Conservation (phyloP, 2,113 vertebrate genomes). For the Amblyornis subalaris region DNA sequence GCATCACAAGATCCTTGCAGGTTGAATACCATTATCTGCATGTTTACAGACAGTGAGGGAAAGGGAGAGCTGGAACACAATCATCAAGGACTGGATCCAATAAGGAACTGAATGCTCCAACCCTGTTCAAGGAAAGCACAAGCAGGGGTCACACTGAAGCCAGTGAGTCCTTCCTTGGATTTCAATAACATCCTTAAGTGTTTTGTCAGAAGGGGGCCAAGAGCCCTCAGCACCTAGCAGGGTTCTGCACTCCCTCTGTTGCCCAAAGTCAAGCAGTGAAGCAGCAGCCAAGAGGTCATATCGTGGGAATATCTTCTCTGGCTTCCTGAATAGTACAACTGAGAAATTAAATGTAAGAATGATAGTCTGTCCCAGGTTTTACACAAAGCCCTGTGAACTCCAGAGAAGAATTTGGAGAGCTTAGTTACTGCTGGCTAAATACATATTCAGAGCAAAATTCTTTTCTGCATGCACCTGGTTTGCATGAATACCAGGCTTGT, state of each 20-base stretch:
- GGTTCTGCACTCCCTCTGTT: not conserved
- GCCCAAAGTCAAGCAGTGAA: not conserved
- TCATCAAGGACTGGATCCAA: not conserved
- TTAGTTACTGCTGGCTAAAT: constrained; percentile 13
- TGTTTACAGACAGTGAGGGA: not conserved
- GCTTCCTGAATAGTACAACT: not conserved
- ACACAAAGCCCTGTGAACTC: not conserved
- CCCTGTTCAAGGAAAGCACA: not conserved
- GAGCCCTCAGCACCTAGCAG: not conserved
- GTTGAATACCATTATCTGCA: not conserved
- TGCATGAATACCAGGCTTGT: constrained; percentile 29
- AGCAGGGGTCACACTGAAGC: not conserved
- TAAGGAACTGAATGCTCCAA: not conserved
- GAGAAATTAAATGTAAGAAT: not conserved
- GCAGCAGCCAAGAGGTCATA: not conserved
- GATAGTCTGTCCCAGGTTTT: not conserved
- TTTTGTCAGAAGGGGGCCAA: not conserved
- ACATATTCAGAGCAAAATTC: constrained; percentile 23
- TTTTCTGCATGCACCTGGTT: constrained; percentile 39
- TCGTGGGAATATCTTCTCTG: not conserved
- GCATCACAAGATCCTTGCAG: not conserved
- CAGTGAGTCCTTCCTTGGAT: not conserved
- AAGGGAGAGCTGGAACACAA: not conserved
- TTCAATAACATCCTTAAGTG: not conserved
- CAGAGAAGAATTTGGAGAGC: not conserved